Conservation (phyloP, 1,140 invertebrate species). For the Nephotettix cincticeps region DNA sequence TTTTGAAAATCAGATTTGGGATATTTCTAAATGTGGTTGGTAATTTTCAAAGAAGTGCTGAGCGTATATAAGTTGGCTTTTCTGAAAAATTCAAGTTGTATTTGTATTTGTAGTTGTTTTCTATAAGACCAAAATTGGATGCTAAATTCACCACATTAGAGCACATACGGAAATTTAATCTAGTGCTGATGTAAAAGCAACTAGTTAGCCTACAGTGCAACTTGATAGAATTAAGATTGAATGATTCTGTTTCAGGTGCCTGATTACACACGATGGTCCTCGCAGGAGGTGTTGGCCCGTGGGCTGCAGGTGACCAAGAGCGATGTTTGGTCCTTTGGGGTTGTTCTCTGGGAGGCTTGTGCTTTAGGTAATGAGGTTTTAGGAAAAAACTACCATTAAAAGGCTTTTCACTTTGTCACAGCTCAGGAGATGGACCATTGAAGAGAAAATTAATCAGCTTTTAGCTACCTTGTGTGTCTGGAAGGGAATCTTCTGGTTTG, state of each 20-base stretch:
- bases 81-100: neutral
- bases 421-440: too few relatives aligned
- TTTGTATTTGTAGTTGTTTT: neutral
- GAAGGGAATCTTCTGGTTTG: too few relatives aligned
- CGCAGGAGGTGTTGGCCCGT: constrained; percentile 70
- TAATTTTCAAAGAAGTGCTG: too few relatives aligned
- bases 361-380: constrained; percentile 71
- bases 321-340: constrained; percentile 81
- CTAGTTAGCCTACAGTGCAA: neutral
- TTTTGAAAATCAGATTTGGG: too few relatives aligned
- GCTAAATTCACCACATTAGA: neutral
- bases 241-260: constrained; percentile 47
- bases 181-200: neutral
- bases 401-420: too few relatives aligned
- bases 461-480: too few relatives aligned
- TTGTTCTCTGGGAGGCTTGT: constrained; percentile 79
- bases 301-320: constrained; percentile 64
- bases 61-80: too few relatives aligned
- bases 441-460: too few relatives aligned
- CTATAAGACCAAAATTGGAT: neutral
- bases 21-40: too few relatives aligned
- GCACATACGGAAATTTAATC: neutral
- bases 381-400: too few relatives aligned
- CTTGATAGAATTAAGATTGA: neutral
- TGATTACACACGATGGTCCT: constrained; percentile 74